Base-by-base conservation (phyloP, 37 sponge, comb jelly and placozoan genomes). In the Haliclona indistincta region DNA sequence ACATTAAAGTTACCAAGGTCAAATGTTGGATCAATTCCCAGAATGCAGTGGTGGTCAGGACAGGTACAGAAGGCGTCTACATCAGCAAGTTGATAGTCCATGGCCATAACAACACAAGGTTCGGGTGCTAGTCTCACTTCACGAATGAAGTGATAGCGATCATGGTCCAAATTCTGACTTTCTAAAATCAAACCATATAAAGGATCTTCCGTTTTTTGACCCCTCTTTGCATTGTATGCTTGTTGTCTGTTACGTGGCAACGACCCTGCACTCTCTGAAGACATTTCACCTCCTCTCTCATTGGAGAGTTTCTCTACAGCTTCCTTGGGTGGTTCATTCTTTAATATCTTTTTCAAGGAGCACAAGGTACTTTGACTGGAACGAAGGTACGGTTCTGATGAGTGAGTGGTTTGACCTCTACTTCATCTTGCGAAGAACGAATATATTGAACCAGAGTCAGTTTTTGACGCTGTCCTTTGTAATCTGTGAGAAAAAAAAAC, bases 1-100 rank as follows among this genome's bases (percentile, higher is more conserved):
- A 54, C 74, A 55, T 54, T 3, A 10, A 73, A 55, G 23, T 73
- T 56, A 53, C 60, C 74, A 28, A 52, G 22, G 44, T 43, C 30
- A 43, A 70, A 70, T 7, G 70, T 70, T n/a, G 70, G 70, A 73
- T 73, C 74, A 15, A 73, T 33, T 37, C 32, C 15, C 53, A 54
- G 20, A 19, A 73, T 28, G 11, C 36, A 13, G 32, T 54, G 20
- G 3, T 73, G 5, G 3, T 22, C 4, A 3, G 20, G 4, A n/a
- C n/a, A n/a, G 30, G 74, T 54, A 37, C 74, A 52, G 53, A 73
- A 73, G 3, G 56, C 32, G 15, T 8, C 74, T 6, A 73, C 3
- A 54, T 73, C 58, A 54, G 51, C 32, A 3, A 73, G 28, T 13
- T 32, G 8, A 6, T 37, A 13, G 60, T 73, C 56, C 2, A 55